Conservation (phyloP, 2,113 vertebrate species). For the Xenopus borealis region DNA sequence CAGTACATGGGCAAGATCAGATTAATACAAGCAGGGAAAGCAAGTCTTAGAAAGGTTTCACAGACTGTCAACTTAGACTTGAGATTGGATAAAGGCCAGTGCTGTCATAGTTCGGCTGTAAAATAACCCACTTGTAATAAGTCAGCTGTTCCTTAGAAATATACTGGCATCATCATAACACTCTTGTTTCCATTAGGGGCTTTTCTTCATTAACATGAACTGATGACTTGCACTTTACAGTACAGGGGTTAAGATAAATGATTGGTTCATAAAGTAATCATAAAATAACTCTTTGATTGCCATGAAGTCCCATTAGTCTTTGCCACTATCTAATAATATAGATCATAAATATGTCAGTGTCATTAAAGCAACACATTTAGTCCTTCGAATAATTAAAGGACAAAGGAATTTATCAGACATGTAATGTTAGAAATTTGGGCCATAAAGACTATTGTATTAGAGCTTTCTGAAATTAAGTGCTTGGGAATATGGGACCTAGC, state of each 20-base stretch:
- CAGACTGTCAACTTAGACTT: conserved; percentile 8
- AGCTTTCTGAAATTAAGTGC: not conserved
- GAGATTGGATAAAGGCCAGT: not conserved
- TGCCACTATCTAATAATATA: not conserved
- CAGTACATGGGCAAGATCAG: not conserved
- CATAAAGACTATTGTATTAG: not conserved
- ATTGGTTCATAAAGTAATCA: not conserved
- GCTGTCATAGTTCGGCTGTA: not conserved
- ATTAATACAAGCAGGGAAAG: conserved; percentile 11
- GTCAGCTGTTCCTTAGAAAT: not conserved
- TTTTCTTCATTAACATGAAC: not conserved
- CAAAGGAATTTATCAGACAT: not conserved
- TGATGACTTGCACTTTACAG: not conserved
- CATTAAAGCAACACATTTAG: not conserved
- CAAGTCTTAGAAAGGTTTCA: conserved; percentile 5
- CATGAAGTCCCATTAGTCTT: not conserved
- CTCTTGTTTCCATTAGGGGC: not conserved
- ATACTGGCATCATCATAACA: not conserved
- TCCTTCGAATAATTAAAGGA: not conserved
- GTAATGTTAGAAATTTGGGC: not conserved
- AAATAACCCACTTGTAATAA: not conserved
- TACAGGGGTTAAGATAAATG: not conserved
- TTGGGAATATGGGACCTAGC: not conserved
- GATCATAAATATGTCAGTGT: not conserved
- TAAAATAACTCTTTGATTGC: not conserved